These are phyloP conservation scores for Natator depressus DNA, from an alignment of 2,113 vertebrate genomes.

Conservation along the genomic window DNA sequence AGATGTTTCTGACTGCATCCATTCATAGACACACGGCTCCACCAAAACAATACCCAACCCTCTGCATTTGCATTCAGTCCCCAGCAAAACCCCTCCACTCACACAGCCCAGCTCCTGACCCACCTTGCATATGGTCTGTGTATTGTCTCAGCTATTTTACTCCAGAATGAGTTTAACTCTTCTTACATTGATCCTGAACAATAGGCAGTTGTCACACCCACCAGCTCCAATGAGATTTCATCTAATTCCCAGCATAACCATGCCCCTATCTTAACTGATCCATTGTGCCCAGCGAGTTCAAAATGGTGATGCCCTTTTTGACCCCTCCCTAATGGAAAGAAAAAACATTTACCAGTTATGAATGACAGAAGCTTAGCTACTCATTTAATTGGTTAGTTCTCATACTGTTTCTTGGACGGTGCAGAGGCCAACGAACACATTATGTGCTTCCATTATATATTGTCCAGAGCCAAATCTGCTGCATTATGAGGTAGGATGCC, in stretches of 20 bases:
- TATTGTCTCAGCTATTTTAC: background rate
- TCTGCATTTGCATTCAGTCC: background rate
- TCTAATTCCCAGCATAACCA: background rate
- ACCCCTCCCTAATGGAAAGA: background rate
- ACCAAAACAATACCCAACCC: background rate
- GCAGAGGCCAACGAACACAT: background rate
- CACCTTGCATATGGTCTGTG: background rate
- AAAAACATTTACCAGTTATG: background rate
- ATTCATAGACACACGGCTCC: background rate
- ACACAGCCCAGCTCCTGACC: background rate
- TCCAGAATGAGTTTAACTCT: background rate
- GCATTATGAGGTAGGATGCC: background rate
- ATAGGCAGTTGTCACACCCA: background rate
- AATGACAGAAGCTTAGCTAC: background rate
- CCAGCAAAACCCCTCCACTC: background rate
- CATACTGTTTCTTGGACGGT: background rate
- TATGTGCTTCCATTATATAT: background rate
- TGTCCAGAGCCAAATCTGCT: background rate
- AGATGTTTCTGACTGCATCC: background rate
- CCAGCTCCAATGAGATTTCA: background rate
- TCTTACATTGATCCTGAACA: background rate
- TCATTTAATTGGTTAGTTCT: too few species aligned
- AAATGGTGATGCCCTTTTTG: background rate
- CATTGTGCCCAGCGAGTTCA: background rate
- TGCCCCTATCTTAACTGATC: background rate